Percentiles rank a stretch among this genome's conserved stretches.
Conservation (phyloP, 2,888 invertebrate species). For the Sinelater perroti region DNA sequence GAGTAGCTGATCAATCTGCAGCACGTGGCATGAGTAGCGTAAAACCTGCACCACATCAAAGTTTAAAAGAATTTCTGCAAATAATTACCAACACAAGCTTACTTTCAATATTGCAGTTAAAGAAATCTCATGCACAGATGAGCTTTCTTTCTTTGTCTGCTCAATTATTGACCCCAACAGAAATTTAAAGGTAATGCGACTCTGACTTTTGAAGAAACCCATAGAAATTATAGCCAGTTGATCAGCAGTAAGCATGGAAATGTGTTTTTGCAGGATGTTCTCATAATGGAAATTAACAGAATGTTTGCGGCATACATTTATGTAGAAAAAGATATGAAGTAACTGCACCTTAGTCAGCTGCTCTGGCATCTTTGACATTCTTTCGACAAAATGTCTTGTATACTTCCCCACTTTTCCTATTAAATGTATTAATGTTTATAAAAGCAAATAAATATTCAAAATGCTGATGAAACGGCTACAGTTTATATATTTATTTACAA, state of each 20-base stretch:
- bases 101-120: constrained; percentile 73
- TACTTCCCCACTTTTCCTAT: constrained; percentile 29
- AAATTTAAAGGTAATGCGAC: constrained; percentile 66
- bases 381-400: background rate
- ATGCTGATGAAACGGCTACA: constrained; percentile 8
- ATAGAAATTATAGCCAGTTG: constrained; percentile 75
- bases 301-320: constrained; percentile 68
- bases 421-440: too few species aligned
- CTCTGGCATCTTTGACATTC: background rate
- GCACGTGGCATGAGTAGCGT: constrained; percentile 65
- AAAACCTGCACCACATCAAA: constrained; percentile 58
- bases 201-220: constrained; percentile 81
- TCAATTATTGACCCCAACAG: constrained; percentile 58
- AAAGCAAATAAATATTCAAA: background rate
- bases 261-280: constrained; percentile 62
- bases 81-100: constrained; percentile 20
- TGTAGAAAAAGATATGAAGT: constrained; percentile 73
- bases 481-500: constrained; percentile 23
- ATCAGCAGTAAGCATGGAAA: constrained; percentile 67
- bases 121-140: constrained; percentile 70
- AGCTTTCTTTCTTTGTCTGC: constrained; percentile 63
- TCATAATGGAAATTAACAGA: constrained; percentile 74
- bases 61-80: background rate
- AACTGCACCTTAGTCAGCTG: constrained; percentile 69
- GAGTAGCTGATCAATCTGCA: constrained; percentile 61